Evolutionary conservation across 2,113 vertebrate species (phyloP), one percentile per base, ranked within the genome.

Genomic region (Ctenomys sociabilis): DNA sequence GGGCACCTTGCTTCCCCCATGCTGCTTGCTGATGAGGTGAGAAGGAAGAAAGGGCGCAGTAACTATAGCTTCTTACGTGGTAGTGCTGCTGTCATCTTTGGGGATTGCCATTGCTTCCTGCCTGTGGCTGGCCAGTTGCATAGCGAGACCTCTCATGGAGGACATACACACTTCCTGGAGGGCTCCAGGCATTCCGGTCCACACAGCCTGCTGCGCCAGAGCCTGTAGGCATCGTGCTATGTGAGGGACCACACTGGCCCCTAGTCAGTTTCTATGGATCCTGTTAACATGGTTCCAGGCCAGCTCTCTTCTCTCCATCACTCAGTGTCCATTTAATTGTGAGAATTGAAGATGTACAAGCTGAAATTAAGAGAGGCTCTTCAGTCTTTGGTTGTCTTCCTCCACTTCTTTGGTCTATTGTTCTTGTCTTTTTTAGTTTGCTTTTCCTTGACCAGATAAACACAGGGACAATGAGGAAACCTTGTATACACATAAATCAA

Each of bases 101-200:
- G 73, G 4, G 28, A 7, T 82, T 35, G 19, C 22, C 40, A 8
- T 30, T 61, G 19, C 43, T 54, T 35, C 45, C 28, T 1, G 24
- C 52, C 28, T 45, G 0, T 13, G 17, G 54, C 40, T 81, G 4
- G 5, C 37, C 16, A 24, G 16, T 30, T 10, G 26, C 32, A 22
- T 5, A 7, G 26, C 8, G 22, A 49, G 9, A 11, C 64, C 6
- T 64, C 22, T 43, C 5, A 1, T 0, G 10, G 3, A 32, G 5
- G 7, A 52, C 30, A 11, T 6, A 24, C 16, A 2, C 14, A 45
- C 32, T 61, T 52, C 6, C 26, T 32, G 24, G 32, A 54, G 22
- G 37, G 24, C 57, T 93, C 22, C 17, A 4, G 22, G 40, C 4
- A 5, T 26, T 88, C 19, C 16, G 11, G 81, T 61, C 28, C 52